These are phyloP conservation scores for Thumatha senex DNA, from an alignment of 2,888 invertebrate species.

Conservation along the genomic window DNA sequence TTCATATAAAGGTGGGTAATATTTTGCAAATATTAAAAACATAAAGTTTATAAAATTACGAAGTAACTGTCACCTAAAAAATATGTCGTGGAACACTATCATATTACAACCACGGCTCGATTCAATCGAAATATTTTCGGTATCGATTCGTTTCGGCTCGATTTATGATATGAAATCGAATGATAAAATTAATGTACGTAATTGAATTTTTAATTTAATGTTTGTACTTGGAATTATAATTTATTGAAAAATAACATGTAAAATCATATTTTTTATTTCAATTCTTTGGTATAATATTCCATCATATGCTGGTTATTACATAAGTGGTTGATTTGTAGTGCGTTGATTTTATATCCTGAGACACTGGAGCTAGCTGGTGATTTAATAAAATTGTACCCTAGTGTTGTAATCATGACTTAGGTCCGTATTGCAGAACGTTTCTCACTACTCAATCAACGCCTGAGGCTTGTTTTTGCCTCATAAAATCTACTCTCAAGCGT, in stretches of 20 bases:
- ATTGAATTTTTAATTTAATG: constrained; percentile 46
- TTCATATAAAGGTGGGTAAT: neutral
- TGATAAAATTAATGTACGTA: constrained; percentile 46
- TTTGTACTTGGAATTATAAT: constrained; percentile 27
- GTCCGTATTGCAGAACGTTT: too few species aligned
- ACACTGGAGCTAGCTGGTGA: too few species aligned
- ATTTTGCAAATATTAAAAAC: neutral
- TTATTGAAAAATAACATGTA: constrained; percentile 1
- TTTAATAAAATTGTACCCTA: too few species aligned
- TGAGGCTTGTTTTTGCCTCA: too few species aligned
- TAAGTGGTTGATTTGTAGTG: too few species aligned
- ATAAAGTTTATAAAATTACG: constrained; percentile 8
- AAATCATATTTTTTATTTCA: neutral
- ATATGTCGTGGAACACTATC: constrained; percentile 46
- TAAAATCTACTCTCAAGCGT: too few species aligned
- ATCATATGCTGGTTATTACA: too few species aligned
- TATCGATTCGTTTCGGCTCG: constrained; percentile 58
- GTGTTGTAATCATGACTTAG: too few species aligned
- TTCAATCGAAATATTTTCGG: constrained; percentile 54
- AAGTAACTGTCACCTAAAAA: constrained; percentile 35
- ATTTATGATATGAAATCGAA: constrained; percentile 61
- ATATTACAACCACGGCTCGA: constrained; percentile 33
- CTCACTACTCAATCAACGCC: too few species aligned
- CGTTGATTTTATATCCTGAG: too few species aligned
- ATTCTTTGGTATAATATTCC: neutral